phyloP scores from a whole-genome alignment of 2,888 invertebrate species.

The Melolontha melolontha region DNA sequence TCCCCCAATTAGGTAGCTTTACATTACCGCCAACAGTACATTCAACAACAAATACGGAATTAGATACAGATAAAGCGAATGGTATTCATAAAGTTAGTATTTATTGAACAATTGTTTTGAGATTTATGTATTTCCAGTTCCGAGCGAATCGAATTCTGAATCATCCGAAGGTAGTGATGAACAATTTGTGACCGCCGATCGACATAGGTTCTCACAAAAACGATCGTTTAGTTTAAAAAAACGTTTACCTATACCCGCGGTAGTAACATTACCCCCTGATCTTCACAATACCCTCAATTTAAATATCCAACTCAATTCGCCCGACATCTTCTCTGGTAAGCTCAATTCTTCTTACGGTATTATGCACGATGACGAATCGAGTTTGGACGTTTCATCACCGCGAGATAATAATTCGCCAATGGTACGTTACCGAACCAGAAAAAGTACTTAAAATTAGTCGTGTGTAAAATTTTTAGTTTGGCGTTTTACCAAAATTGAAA shows the following conservation, averaged over 20 bases:
- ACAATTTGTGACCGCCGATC: slow-evolving; percentile 58
- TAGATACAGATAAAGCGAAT: slow-evolving; percentile 61
- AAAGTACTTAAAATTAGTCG: not conserved
- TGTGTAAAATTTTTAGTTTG: slow-evolving; percentile 62
- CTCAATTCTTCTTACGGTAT: slow-evolving; percentile 65
- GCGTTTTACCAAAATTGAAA: slow-evolving; percentile 69
- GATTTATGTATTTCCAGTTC: slow-evolving; percentile 51
- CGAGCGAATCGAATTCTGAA: slow-evolving; percentile 64
- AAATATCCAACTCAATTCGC: slow-evolving; percentile 63
- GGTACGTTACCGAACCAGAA: slow-evolving; percentile 55
- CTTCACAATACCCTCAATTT: slow-evolving; percentile 68
- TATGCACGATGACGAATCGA: slow-evolving; percentile 75
- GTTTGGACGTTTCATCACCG: slow-evolving; percentile 75
- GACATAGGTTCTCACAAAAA: slow-evolving; percentile 63
- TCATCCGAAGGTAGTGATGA: slow-evolving; percentile 63
- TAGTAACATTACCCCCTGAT: slow-evolving; percentile 69
- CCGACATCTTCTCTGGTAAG: slow-evolving; percentile 63
- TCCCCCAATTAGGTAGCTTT: slow-evolving; percentile 72
- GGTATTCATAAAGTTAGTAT: slow-evolving; percentile 48
- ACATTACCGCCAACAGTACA: slow-evolving; percentile 60
- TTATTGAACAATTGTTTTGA: not conserved
- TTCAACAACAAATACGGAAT: slow-evolving; percentile 57
- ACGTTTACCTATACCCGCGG: slow-evolving; percentile 57
- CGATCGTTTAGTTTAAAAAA: slow-evolving; percentile 66
- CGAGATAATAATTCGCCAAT: slow-evolving; percentile 75